phyloP scores from a whole-genome alignment of 2,113 vertebrate genomes.

The Noturus placidus region DNA sequence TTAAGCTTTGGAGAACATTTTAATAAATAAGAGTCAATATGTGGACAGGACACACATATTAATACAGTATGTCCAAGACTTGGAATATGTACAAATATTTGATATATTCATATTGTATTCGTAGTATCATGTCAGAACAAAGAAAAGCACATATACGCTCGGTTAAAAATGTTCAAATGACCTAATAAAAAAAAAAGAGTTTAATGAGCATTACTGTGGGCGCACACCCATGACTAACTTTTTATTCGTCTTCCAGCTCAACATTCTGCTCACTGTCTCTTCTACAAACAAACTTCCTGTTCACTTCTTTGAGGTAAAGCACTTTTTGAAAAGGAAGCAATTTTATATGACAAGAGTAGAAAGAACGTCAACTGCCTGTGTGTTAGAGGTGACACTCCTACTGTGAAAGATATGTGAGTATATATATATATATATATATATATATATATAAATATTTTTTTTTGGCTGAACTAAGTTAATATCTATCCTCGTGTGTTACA shows the following conservation, averaged over 20 bases:
- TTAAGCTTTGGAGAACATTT: neutral
- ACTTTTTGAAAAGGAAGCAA: conserved; percentile 14
- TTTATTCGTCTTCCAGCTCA: neutral
- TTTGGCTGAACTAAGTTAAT: conserved; percentile 26
- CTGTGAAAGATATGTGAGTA: neutral
- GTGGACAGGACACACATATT: neutral
- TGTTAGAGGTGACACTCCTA: conserved; percentile 34
- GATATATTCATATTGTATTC: neutral
- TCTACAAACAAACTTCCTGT: neutral
- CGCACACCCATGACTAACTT: neutral
- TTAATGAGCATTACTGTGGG: neutral
- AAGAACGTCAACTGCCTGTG: conserved; percentile 13
- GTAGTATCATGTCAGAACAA: neutral
- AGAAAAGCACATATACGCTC: neutral
- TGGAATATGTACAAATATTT: neutral
- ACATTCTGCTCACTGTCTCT: neutral
- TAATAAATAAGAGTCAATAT: no score
- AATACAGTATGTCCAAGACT: neutral
- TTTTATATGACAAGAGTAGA: conserved; percentile 16
- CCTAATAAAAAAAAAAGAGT: neutral
- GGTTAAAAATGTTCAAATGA: neutral
- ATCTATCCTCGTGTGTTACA: neutral
- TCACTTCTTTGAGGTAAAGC: conserved; percentile 20
- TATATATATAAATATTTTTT: neutral
- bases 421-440: no score